Evolutionary conservation across 1,140 invertebrate genomes (phyloP).

Genomic region (Venustaconcha ellipsiformis): DNA sequence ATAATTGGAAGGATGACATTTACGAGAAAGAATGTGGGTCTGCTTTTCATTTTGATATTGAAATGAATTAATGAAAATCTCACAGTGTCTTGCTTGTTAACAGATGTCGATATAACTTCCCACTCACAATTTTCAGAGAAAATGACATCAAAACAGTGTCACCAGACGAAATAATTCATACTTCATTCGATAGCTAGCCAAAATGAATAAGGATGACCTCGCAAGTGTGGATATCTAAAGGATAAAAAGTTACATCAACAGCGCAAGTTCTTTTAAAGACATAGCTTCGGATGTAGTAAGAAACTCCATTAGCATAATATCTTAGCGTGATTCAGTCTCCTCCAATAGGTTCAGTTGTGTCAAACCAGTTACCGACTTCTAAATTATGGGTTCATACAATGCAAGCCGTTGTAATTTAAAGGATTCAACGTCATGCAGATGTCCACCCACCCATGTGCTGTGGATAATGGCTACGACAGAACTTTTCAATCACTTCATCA

Average conservation of each 20-base stretch:
- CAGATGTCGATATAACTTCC: conserved; percentile 53
- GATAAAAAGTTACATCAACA: conserved; percentile 84
- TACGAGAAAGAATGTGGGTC: conserved; percentile 67
- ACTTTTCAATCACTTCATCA: conserved; percentile 23
- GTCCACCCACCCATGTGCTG: conserved; percentile 26
- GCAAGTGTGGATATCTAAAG: conserved; percentile 79
- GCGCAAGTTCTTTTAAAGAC: conserved; percentile 79
- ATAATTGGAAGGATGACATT: conserved; percentile 73
- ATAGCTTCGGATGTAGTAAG: conserved; percentile 15
- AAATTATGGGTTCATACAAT: conserved; percentile 32
- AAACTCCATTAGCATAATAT: conserved; percentile 2
- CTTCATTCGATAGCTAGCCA: conserved; percentile 39
- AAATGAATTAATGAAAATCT: conserved; percentile 5
- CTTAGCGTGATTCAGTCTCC: conserved; percentile 11
- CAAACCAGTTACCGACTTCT: conserved; percentile 14
- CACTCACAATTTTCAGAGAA: conserved; percentile 74
- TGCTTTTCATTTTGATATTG: conserved; percentile 46
- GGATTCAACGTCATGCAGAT: conserved; percentile 23
- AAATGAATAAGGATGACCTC: conserved; percentile 62
- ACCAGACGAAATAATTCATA: conserved; percentile 71
- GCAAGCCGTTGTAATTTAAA: conserved; percentile 8
- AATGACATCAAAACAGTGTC: conserved; percentile 70
- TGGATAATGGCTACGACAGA: conserved; percentile 21
- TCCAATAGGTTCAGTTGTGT: conserved; percentile 20
- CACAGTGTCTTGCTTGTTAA: neutral